Evolutionary conservation across 2,888 invertebrate species (phyloP).

Genomic region (Hybos culiciformis): DNA sequence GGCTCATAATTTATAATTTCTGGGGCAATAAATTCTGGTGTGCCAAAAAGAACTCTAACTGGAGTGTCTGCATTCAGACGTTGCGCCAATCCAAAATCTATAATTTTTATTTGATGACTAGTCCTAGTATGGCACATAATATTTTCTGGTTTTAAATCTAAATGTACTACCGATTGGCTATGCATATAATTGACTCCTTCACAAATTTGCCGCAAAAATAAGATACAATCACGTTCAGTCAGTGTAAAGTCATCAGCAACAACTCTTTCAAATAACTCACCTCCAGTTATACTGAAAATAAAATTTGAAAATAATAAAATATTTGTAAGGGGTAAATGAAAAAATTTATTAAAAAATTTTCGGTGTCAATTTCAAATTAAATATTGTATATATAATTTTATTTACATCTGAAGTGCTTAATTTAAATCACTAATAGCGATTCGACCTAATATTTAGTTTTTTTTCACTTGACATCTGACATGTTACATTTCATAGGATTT

Average conservation of each 20-base stretch:
- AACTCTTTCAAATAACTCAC: slow-evolving; percentile 86
- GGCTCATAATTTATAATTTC: slow-evolving; percentile 86
- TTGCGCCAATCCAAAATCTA: slow-evolving; percentile 86
- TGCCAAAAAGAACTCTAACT: slow-evolving; percentile 67
- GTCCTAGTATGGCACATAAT: slow-evolving; percentile 80
- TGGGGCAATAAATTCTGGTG: slow-evolving; percentile 86
- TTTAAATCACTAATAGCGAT: too few species aligned
- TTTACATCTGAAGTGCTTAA: too few species aligned
- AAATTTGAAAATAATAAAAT: neutral
- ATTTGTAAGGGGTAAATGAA: neutral
- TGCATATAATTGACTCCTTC: slow-evolving; percentile 88
- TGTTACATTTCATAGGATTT: neutral
- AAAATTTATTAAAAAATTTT: neutral
- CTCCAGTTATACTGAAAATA: slow-evolving; percentile 67
- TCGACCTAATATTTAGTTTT: too few species aligned
- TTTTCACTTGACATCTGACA: neutral
- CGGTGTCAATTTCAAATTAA: too few species aligned
- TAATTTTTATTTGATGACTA: slow-evolving; percentile 77
- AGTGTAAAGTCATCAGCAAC: slow-evolving; percentile 85
- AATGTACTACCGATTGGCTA: slow-evolving; percentile 64
- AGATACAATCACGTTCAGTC: slow-evolving; percentile 71
- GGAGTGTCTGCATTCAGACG: slow-evolving; percentile 52
- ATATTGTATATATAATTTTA: too few species aligned
- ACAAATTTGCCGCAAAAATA: slow-evolving; percentile 83
- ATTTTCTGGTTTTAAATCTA: slow-evolving; percentile 92